Evolutionary conservation across 2,888 invertebrate genomes (phyloP).

Genomic region (Ectemnius lituratus): DNA sequence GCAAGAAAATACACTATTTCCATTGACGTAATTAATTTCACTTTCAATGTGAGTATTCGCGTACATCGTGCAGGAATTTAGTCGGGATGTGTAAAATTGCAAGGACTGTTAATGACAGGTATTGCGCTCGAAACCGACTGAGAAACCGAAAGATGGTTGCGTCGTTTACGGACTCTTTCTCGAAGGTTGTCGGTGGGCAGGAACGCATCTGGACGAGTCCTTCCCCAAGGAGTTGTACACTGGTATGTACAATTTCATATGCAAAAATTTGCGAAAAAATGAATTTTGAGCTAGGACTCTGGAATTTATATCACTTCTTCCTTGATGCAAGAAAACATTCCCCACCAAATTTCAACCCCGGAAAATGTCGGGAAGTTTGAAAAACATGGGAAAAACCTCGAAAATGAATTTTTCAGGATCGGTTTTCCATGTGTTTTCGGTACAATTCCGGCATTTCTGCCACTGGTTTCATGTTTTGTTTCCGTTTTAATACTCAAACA

Average conservation of each 20-base stretch:
- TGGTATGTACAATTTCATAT: conserved; percentile 78
- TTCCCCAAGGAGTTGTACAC: conserved; percentile 85
- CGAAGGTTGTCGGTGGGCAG: conserved; percentile 89
- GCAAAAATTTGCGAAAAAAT: too few species aligned
- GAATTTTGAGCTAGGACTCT: too few species aligned
- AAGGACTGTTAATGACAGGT: conserved; percentile 75
- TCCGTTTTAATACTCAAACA: too few species aligned
- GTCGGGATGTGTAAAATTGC: neutral
- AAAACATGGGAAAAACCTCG: too few species aligned
- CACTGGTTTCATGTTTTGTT: too few species aligned
- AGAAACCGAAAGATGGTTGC: conserved; percentile 81
- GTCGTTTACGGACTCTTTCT: conserved; percentile 84
- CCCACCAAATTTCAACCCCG: too few species aligned
- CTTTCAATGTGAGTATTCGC: conserved; percentile 79
- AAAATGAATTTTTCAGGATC: too few species aligned
- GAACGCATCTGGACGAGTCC: conserved; percentile 81
- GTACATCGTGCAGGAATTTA: neutral
- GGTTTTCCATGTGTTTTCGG: too few species aligned
- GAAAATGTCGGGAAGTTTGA: too few species aligned
- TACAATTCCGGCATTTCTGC: too few species aligned
- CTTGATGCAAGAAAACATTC: too few species aligned
- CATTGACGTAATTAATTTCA: conserved; percentile 85
- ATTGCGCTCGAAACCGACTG: conserved; percentile 76
- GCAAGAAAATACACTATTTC: conserved; percentile 88
- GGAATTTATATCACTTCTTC: too few species aligned